phyloP scores from a whole-genome alignment of 2,113 vertebrate species.

The Bostrychus sinensis region DNA sequence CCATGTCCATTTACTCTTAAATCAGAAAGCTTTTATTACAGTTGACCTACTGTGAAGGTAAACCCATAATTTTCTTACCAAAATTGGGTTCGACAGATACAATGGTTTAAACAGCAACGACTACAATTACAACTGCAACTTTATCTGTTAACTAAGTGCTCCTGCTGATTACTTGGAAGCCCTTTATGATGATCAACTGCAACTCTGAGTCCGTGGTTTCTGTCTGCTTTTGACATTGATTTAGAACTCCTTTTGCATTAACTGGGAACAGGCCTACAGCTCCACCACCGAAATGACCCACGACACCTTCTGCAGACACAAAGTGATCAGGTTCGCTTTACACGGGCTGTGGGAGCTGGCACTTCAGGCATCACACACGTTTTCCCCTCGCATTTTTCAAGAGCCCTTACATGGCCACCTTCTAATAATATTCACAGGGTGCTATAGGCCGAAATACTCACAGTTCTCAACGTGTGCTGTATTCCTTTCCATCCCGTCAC shows the following conservation, averaged over 20 bases:
- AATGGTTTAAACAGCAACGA: neutral
- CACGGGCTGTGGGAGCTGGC: constrained; percentile 61
- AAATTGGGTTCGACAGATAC: constrained; percentile 22
- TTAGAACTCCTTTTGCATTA: constrained; percentile 13
- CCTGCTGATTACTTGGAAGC: constrained; percentile 35
- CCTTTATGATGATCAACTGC: constrained; percentile 13
- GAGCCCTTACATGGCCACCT: constrained; percentile 59
- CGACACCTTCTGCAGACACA: constrained; percentile 63
- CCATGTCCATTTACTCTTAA: neutral
- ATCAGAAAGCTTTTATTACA: neutral
- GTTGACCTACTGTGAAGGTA: constrained; percentile 3
- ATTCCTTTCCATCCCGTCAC: constrained; percentile 79
- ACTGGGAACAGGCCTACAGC: constrained; percentile 36
- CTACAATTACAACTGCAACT: neutral
- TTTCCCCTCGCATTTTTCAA: constrained; percentile 62
- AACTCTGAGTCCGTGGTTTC: constrained; percentile 27
- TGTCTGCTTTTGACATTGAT: constrained; percentile 55
- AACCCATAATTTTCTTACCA: neutral
- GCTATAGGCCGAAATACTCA: constrained; percentile 20
- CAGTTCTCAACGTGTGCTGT: constrained; percentile 58
- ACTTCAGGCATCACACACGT: constrained; percentile 46
- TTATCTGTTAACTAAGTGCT: constrained; percentile 30
- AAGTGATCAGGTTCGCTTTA: constrained; percentile 62
- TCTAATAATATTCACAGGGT: constrained; percentile 49
- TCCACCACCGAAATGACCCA: constrained; percentile 59